phyloP scores from a whole-genome alignment of 2,797 vertebrate genomes.

The Decapterus maruadsi region DNA sequence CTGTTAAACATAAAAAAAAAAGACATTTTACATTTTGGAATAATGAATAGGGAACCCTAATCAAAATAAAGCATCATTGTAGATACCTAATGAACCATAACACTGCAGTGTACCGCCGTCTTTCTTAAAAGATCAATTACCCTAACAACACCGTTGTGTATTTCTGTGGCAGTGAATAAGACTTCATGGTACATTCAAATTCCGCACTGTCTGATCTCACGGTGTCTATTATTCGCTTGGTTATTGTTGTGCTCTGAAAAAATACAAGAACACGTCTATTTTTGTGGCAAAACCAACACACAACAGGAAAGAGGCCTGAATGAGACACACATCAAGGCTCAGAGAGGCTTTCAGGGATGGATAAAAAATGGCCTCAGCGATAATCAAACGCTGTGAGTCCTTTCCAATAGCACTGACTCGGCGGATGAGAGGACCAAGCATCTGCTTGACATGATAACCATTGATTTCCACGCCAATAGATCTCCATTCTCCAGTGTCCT shows the following conservation, averaged over 20 bases:
- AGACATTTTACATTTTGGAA: constrained; percentile 30
- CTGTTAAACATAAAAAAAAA: neutral
- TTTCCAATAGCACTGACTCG: constrained; percentile 53
- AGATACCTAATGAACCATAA: constrained; percentile 57
- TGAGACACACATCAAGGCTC: constrained; percentile 10
- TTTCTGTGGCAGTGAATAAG: constrained; percentile 1
- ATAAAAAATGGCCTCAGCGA: constrained; percentile 50
- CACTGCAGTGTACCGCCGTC: constrained; percentile 21
- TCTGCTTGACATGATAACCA: constrained; percentile 78
- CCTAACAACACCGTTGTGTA: constrained; percentile 25
- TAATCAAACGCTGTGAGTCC: constrained; percentile 58
- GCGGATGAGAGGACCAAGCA: constrained; percentile 44
- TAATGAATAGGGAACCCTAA: constrained; percentile 47
- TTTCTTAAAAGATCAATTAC: constrained; percentile 53
- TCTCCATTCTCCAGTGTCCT: constrained; percentile 64
- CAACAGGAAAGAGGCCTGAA: neutral
- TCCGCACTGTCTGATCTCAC: constrained; percentile 22
- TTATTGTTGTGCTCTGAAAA: neutral
- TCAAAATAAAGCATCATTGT: constrained; percentile 44
- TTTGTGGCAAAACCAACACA: constrained; percentile 8
- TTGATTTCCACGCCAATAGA: constrained; percentile 77
- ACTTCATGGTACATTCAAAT: constrained; percentile 17
- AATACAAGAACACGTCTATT: neutral
- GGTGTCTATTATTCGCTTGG: neutral
- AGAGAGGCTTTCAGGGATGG: constrained; percentile 29